Percentiles rank a stretch among this genome's conserved stretches.
Conservation (phyloP, 2,888 invertebrate genomes). For the Invenusta paracnida region DNA sequence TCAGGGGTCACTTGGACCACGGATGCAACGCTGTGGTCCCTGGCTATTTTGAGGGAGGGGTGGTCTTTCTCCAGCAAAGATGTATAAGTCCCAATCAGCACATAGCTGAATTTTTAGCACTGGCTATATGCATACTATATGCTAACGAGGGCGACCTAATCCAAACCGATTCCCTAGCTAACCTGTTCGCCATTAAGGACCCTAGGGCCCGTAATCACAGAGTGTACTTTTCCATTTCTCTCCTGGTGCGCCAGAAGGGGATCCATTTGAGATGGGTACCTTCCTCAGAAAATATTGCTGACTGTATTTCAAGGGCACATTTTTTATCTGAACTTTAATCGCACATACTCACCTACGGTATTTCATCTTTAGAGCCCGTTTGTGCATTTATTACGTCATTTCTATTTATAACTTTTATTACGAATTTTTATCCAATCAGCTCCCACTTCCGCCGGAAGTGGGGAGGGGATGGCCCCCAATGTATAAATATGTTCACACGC, state of each 20-base stretch:
- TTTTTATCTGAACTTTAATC: no score
- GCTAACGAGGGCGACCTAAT: neutral
- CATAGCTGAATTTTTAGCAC: neutral
- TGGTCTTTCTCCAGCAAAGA: no score
- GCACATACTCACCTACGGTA: no score
- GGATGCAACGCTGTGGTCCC: neutral
- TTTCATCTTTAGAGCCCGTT: no score
- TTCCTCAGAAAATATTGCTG: neutral
- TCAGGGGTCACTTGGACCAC: neutral
- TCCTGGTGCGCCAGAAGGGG: neutral
- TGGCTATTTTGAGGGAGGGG: no score
- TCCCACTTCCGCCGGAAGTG: no score
- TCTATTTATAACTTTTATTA: no score
- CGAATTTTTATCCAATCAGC: no score
- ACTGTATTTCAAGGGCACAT: no score
- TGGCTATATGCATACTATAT: neutral
- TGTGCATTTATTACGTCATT: no score
- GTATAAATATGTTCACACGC: no score
- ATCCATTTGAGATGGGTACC: neutral
- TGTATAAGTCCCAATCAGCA: neutral
- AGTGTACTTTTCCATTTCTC: neutral
- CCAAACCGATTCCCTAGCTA: neutral
- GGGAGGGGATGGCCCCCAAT: no score
- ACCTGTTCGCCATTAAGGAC: neutral
- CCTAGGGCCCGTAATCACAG: neutral